Evolutionary conservation across 1,140 invertebrate genomes (phyloP).

Genomic region (Eumeta japonica): DNA sequence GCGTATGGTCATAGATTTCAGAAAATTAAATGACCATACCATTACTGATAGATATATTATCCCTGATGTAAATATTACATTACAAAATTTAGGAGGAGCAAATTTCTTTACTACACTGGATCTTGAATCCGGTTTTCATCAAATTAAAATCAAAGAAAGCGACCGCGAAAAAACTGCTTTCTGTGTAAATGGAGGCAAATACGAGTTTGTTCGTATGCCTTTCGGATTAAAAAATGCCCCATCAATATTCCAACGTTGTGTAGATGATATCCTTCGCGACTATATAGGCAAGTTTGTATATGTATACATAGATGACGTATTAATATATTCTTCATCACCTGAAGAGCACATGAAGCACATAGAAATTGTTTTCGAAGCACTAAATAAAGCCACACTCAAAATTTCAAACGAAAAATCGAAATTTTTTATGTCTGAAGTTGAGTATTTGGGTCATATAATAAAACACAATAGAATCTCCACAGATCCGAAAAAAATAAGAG

Average conservation of each 20-base stretch:
- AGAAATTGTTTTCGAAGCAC: not conserved
- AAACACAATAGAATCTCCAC: not conserved
- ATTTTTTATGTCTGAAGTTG: not conserved
- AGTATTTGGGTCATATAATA: not conserved
- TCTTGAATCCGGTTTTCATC: not conserved
- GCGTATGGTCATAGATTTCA: not conserved
- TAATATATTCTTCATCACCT: slow-evolving; percentile 21
- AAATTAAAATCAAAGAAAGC: not conserved
- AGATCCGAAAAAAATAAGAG: slow-evolving; percentile 13
- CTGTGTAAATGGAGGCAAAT: slow-evolving; percentile 21
- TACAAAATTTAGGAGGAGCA: not conserved
- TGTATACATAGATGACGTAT: slow-evolving; percentile 28
- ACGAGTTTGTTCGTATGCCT: slow-evolving; percentile 27
- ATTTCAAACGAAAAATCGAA: slow-evolving; percentile 11
- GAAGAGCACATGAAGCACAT: no score
- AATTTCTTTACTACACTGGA: not conserved
- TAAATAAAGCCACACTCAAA: slow-evolving; percentile 8
- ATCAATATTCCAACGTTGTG: slow-evolving; percentile 18
- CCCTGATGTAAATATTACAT: not conserved
- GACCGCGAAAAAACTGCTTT: not conserved
- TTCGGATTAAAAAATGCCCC: slow-evolving; percentile 21
- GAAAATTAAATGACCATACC: not conserved
- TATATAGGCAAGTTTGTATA: slow-evolving; percentile 5
- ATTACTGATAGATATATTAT: not conserved
- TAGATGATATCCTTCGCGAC: slow-evolving; percentile 24